Evolutionary conservation across 2,888 invertebrate species (phyloP), one percentile per base, ranked within the genome.

Genomic region (Netelia fuscicornis): DNA sequence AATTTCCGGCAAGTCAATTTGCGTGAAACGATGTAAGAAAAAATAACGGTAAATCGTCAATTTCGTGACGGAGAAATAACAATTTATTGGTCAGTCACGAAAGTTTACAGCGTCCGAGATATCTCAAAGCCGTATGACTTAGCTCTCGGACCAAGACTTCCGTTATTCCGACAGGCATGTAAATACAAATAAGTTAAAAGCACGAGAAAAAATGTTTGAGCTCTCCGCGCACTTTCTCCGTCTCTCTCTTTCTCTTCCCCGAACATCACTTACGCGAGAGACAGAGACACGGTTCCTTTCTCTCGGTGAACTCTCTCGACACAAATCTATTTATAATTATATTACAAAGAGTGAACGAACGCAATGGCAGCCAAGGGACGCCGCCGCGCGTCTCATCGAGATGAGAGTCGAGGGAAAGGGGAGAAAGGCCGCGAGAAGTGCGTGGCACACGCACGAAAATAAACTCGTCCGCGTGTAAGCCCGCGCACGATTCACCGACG

Each of bases 331-430:
- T 85, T 85, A 83, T 85, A 85, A 83, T 80, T 83, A 80, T 37
- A 37, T 91, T 91, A 91, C 91, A 91, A 91, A 90, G 89, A 89
- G 90, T 84, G 90, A 91, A 89, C 89, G 90, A 90, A 90, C 90
- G 88, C 88, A 77, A 81, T 71, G 86, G 81, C 77, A 79, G 85
- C 84, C 77, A 81, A 81, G 79, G 83, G 68, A 83, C 79, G 60
- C 20, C 11, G 58, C 42, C 10, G 56, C 62, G 70, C 65, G 54
- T 56, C 52, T 65, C 25, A 5, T 37, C 23, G 17, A 62, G 30
- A 3, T 13, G n/a, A 62, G 54, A 8, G 42, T 37, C 30, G 76
- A 65, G 62, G 74, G 65, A 86, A 83, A 83, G 80, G 71, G 76
- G 83, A 74, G 81, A 79, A 84, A 84, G 75, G 81, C 84, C 81